A percentile compares a stretch with the other conserved stretches of the same genome.
These are phyloP conservation scores for Vulpes ferrilata DNA, from an alignment of 2,113 vertebrate species.

Conservation along the genomic window DNA sequence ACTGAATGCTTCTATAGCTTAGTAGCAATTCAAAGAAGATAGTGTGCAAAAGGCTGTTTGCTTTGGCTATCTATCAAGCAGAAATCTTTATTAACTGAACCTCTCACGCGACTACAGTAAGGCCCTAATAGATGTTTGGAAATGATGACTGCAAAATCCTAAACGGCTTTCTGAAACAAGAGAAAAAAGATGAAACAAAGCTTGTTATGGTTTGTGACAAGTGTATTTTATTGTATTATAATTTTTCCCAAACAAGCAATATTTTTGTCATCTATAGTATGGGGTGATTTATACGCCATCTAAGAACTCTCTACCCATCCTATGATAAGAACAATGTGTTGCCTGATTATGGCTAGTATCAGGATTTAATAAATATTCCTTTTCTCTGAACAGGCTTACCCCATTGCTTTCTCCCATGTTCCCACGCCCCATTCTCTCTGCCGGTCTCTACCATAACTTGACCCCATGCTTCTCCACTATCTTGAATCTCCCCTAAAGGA, in stretches of 20 bases:
- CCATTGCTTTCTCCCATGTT: accelerated
- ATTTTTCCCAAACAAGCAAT: conserved; percentile 41
- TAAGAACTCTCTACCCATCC: neutral
- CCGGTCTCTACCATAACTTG: neutral
- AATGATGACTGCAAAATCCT: conserved; percentile 34
- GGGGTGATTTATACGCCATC: neutral
- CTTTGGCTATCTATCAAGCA: conserved; percentile 28
- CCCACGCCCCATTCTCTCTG: neutral
- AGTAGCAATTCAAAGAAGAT: conserved; percentile 10
- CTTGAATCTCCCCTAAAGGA: neutral
- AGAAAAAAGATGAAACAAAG: neutral
- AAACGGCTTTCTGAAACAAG: conserved; percentile 3
- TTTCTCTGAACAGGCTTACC: neutral
- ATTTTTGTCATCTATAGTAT: conserved; percentile 12
- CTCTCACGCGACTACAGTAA: neutral
- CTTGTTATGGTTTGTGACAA: conserved; percentile 8
- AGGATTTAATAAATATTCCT: neutral
- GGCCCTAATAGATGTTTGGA: conserved; percentile 26
- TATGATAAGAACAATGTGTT: neutral
- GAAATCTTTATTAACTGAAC: conserved; percentile 31
- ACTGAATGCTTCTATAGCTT: neutral
- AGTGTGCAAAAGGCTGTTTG: neutral
- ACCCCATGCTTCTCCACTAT: neutral
- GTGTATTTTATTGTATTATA: conserved; percentile 31
- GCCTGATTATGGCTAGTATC: neutral